A percentile compares a stretch with the other conserved stretches of the same genome.
Evolutionary conservation across 2,888 invertebrate genomes (phyloP).

Genomic region (Oligia strigilis): DNA sequence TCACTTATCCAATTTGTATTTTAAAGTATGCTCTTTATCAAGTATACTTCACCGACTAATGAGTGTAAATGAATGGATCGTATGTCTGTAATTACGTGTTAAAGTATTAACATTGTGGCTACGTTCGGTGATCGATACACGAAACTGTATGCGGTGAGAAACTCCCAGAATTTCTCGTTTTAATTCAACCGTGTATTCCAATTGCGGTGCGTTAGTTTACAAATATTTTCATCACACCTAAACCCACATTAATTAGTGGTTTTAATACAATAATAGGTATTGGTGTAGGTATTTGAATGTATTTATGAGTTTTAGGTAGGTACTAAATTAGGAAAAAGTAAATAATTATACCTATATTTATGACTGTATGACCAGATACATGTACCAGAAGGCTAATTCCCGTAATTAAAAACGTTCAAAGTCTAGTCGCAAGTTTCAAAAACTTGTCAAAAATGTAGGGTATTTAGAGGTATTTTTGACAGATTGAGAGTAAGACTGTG

Average conservation of each 20-base stretch:
- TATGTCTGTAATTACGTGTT: conserved; percentile 51
- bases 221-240: conserved; percentile 50
- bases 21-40: conserved; percentile 8
- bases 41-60: conserved; percentile 31
- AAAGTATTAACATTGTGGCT: conserved; percentile 53
- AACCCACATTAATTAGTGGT: conserved; percentile 34
- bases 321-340: too few species aligned
- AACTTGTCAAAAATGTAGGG: not conserved
- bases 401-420: not conserved
- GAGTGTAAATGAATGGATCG: conserved; percentile 50
- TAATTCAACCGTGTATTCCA: conserved; percentile 33
- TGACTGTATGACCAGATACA: too few species aligned
- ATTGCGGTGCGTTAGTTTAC: conserved; percentile 44
- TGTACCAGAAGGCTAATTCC: not conserved
- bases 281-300: not conserved
- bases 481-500: not conserved
- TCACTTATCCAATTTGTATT: conserved; percentile 2
- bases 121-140: conserved; percentile 45
- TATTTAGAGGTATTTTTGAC: not conserved
- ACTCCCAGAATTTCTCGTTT: conserved; percentile 39
- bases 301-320: not conserved
- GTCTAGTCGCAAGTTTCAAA: not conserved
- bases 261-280: not conserved
- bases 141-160: conserved; percentile 42
- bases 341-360: not conserved